Evolutionary conservation across 64 coral and sea anemone species (phyloP).

Genomic region (Catalaphyllia jardinei): DNA sequence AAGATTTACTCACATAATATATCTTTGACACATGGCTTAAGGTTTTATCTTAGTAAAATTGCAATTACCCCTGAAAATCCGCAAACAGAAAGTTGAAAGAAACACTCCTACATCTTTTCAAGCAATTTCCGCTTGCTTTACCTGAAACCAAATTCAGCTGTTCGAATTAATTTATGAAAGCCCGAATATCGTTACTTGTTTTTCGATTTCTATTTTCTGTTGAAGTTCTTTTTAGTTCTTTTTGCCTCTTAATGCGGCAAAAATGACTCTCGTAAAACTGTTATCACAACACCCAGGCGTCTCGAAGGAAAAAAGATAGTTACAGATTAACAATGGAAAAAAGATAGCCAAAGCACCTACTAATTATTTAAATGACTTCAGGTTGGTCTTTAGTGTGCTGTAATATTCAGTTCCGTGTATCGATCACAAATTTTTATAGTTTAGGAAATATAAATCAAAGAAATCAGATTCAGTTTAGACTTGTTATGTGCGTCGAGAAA

Average conservation of each 20-base stretch:
- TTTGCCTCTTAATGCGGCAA: background rate
- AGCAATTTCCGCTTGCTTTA: no score
- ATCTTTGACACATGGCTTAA: background rate
- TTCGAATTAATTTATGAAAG: no score
- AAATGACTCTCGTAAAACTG: background rate
- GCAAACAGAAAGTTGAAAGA: background rate
- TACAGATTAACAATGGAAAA: background rate
- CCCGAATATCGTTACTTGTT: no score
- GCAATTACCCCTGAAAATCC: background rate
- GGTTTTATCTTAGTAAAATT: background rate
- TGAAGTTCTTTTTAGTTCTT: no score
- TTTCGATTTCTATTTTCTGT: no score
- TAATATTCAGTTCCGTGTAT: background rate
- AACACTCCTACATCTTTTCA: background rate
- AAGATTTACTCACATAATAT: background rate
- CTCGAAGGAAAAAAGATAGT: background rate
- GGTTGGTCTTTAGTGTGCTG: background rate
- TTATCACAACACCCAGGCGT: background rate
- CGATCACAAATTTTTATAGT: background rate
- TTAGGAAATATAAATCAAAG: background rate
- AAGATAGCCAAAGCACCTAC: background rate
- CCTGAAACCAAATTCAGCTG: no score
- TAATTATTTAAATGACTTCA: background rate
- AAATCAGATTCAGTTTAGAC: background rate
- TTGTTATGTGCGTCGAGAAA: no score